A percentile compares a stretch with the other conserved stretches of the same genome.
phyloP scores from a whole-genome alignment of 2,888 invertebrate genomes.

The Aquatica leii region DNA sequence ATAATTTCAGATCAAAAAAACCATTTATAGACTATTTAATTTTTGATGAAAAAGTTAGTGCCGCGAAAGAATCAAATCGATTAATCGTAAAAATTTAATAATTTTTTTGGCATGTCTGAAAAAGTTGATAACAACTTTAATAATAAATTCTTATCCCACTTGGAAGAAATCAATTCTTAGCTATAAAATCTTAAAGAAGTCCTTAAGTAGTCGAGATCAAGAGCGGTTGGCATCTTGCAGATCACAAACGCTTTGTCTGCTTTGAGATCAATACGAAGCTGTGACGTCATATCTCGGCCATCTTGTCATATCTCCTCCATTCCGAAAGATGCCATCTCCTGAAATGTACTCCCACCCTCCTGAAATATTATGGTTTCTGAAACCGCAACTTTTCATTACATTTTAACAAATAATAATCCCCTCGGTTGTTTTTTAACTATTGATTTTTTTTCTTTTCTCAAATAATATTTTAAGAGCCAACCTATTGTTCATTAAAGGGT shows the following conservation, averaged over 20 bases:
- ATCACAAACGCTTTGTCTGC: conserved; percentile 54
- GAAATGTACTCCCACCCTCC: conserved; percentile 53
- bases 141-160: conserved; percentile 6
- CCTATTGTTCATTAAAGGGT: conserved; percentile 18
- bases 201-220: conserved; percentile 33
- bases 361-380: conserved; percentile 48
- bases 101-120: too few relatives aligned
- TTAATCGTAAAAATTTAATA: too few relatives aligned
- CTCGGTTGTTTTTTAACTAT: neutral
- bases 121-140: conserved; percentile 1
- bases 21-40: too few relatives aligned
- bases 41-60: too few relatives aligned
- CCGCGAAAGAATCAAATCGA: too few relatives aligned
- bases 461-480: neutral
- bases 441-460: neutral
- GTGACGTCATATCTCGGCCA: conserved; percentile 64
- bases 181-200: conserved; percentile 37
- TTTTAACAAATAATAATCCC: conserved; percentile 20
- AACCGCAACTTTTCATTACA: conserved; percentile 29
- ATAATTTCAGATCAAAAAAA: too few relatives aligned
- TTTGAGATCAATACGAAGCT: conserved; percentile 60
- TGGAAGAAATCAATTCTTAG: conserved; percentile 32
- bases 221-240: conserved; percentile 41
- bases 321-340: conserved; percentile 57
- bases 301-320: conserved; percentile 63